phyloP scores from a whole-genome alignment of 2,797 vertebrate species.

The Enteromius mattozi region DNA sequence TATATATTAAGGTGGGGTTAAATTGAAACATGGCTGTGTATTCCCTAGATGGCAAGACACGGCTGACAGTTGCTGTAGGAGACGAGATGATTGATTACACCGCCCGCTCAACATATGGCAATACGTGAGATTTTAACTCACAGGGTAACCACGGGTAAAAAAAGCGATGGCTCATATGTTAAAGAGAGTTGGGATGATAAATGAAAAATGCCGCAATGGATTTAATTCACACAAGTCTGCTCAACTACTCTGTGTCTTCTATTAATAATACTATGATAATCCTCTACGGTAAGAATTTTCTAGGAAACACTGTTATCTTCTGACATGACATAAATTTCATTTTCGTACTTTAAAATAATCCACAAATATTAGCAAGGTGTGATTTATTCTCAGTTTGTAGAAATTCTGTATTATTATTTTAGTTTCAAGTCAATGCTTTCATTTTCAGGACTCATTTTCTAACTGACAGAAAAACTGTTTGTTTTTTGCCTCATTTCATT shows the following conservation, averaged over 20 bases:
- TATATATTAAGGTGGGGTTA: conserved; percentile 66
- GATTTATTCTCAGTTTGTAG: neutral
- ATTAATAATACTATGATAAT: conserved; percentile 47
- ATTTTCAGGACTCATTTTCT: conserved; percentile 32
- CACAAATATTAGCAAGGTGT: neutral
- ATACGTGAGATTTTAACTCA: conserved; percentile 63
- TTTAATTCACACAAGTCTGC: conserved; percentile 57
- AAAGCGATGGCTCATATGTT: conserved; percentile 43
- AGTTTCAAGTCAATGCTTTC: conserved; percentile 17
- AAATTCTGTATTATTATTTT: neutral
- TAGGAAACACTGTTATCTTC: conserved; percentile 11
- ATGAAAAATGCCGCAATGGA: conserved; percentile 41
- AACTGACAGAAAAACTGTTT: conserved; percentile 28
- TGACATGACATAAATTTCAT: neutral
- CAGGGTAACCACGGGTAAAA: conserved; percentile 35
- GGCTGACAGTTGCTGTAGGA: conserved; percentile 75
- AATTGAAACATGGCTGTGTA: conserved; percentile 73
- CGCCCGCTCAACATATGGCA: conserved; percentile 56
- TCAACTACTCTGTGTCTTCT: conserved; percentile 46
- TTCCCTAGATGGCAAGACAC: conserved; percentile 62
- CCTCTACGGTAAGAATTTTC: conserved; percentile 1
- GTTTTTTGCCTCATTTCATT: conserved; percentile 43
- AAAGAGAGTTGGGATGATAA: conserved; percentile 55
- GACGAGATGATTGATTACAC: conserved; percentile 74
- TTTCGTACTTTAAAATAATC: neutral